Evolutionary conservation across 2,113 vertebrate genomes (phyloP).

Genomic region (Ploceus nigricollis): DNA sequence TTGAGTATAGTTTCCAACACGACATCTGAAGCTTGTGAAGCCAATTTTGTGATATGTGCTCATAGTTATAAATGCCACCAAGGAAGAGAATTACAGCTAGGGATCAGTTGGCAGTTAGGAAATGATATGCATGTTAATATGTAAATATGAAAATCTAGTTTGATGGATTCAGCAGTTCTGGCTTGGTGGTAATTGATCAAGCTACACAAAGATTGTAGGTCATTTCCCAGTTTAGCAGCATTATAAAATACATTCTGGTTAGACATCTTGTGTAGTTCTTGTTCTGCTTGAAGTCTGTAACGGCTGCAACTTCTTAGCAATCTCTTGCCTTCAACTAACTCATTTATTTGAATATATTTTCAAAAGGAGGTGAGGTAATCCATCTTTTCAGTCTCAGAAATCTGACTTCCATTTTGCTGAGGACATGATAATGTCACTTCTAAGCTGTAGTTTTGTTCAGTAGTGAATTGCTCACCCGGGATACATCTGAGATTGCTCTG

Average conservation of each 20-base stretch:
- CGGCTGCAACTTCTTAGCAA: neutral
- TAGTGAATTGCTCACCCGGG: neutral
- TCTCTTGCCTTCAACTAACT: neutral
- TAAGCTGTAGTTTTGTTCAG: neutral
- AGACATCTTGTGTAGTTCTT: neutral
- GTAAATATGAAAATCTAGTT: conserved; percentile 18
- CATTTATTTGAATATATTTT: neutral
- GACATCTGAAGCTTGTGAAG: neutral
- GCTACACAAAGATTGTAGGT: neutral
- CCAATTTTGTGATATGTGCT: neutral
- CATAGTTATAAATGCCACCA: neutral
- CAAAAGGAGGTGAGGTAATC: neutral
- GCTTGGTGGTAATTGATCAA: neutral
- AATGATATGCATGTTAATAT: neutral
- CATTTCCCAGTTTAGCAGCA: conserved; percentile 2
- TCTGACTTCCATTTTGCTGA: neutral
- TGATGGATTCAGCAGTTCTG: conserved; percentile 5
- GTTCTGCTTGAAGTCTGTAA: neutral
- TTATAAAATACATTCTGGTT: neutral
- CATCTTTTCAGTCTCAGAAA: neutral
- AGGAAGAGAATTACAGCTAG: neutral
- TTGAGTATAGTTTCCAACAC: neutral
- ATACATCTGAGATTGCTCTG: neutral
- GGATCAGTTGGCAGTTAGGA: neutral
- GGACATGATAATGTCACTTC: neutral